Percentiles rank a stretch among this genome's conserved stretches.
Conservation (phyloP, 1,140 invertebrate genomes). For the Cyclargus thomasi region DNA sequence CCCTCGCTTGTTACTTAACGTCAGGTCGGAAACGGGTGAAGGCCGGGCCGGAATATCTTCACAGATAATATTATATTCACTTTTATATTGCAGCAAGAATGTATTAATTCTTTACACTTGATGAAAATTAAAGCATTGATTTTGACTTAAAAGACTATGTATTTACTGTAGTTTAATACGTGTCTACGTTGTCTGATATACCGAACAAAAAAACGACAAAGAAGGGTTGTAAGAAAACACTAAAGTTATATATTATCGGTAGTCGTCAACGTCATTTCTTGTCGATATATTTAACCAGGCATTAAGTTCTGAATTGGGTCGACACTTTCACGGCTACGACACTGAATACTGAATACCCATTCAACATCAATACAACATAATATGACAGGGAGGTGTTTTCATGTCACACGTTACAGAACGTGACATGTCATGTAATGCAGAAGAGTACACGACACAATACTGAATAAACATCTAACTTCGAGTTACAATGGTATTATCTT, state of each 20-base stretch:
- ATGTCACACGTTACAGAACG: background rate
- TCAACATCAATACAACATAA: background rate
- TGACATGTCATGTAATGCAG: background rate
- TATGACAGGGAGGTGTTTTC: background rate
- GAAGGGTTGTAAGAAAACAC: no score
- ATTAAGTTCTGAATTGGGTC: background rate
- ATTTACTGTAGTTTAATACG: no score
- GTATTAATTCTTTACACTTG: no score
- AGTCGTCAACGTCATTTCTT: background rate
- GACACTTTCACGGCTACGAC: background rate
- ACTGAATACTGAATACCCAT: background rate
- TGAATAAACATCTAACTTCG: background rate
- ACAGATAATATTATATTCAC: background rate
- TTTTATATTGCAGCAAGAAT: background rate
- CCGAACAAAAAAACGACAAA: no score
- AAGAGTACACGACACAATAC: background rate
- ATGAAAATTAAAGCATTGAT: no score
- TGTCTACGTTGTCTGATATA: no score
- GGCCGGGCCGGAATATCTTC: background rate
- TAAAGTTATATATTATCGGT: background rate
- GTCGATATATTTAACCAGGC: background rate
- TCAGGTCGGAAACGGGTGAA: background rate
- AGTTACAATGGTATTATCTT: background rate
- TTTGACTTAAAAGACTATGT: no score
- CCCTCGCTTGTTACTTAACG: background rate